Evolutionary conservation across 2,888 invertebrate species (phyloP).

Genomic region (Entomobrya proxima): DNA sequence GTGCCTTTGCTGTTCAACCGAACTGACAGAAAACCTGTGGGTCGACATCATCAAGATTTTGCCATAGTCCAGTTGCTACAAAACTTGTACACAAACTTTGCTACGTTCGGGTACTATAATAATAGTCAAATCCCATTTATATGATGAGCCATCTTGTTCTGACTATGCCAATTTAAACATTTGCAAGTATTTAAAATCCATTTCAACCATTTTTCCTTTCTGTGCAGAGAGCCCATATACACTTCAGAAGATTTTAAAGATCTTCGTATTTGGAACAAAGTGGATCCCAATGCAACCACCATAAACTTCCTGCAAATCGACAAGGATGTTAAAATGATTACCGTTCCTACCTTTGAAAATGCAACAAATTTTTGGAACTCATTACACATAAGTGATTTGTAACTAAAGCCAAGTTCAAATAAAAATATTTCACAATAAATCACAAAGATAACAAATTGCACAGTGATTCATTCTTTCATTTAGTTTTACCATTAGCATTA

Average conservation of each 20-base stretch:
- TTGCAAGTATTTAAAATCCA: background rate
- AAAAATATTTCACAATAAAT: too few species aligned
- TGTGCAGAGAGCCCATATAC: slow-evolving; percentile 63
- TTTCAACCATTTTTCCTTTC: too few species aligned
- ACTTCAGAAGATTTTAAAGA: slow-evolving; percentile 63
- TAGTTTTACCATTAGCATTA: too few species aligned
- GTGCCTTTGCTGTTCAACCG: slow-evolving; percentile 64
- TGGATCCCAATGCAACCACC: slow-evolving; percentile 29
- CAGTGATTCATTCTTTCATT: too few species aligned
- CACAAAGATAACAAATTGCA: background rate
- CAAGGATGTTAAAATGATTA: slow-evolving; percentile 68
- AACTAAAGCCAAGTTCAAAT: too few species aligned
- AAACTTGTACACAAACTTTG: slow-evolving; percentile 66
- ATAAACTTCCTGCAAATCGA: slow-evolving; percentile 63
- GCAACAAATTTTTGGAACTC: slow-evolving; percentile 69
- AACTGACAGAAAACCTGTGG: slow-evolving; percentile 64
- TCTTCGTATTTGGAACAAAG: slow-evolving; percentile 54
- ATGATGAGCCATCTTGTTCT: too few species aligned
- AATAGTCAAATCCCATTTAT: background rate
- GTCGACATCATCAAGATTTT: slow-evolving; percentile 53
- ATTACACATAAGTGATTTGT: slow-evolving; percentile 59
- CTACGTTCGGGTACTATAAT: slow-evolving; percentile 53
- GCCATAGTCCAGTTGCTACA: slow-evolving; percentile 65
- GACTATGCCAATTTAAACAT: background rate
- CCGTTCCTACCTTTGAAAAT: slow-evolving; percentile 64